phyloP scores from a whole-genome alignment of 2,888 invertebrate genomes.

The Drosophila dives region DNA sequence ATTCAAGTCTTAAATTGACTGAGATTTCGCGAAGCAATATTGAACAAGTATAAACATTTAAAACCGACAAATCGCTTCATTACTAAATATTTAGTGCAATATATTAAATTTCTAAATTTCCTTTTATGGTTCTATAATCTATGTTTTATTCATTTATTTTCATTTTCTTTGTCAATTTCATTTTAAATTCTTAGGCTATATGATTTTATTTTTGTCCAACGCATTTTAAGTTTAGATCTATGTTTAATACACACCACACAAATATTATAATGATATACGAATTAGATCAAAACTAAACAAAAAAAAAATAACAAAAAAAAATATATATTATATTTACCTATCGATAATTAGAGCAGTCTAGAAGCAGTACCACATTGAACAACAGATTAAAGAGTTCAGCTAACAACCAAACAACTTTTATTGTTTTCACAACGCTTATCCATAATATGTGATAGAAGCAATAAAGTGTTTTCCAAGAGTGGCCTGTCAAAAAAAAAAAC shows the following conservation, averaged over 20 bases:
- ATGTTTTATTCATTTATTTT: constrained; percentile 21
- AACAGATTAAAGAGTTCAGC: constrained; percentile 64
- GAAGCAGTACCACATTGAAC: constrained; percentile 72
- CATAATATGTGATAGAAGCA: constrained; percentile 71
- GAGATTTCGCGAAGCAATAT: constrained; percentile 71
- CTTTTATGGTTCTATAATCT: constrained; percentile 21
- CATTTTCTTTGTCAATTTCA: constrained; percentile 15
- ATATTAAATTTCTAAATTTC: constrained; percentile 35
- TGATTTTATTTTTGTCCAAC: constrained; percentile 46
- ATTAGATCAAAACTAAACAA: constrained; percentile 61
- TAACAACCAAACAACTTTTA: constrained; percentile 76
- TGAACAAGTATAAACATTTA: constrained; percentile 52
- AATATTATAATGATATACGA: constrained; percentile 26
- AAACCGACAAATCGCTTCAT: constrained; percentile 9
- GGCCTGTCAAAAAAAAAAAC: constrained; percentile 69
- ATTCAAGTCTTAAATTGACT: constrained; percentile 67
- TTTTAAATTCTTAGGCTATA: constrained; percentile 35
- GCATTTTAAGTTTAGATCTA: constrained; percentile 33
- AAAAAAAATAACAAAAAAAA: constrained; percentile 24
- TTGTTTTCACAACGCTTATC: constrained; percentile 51
- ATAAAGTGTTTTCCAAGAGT: constrained; percentile 75
- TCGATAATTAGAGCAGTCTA: constrained; percentile 33
- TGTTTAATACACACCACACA: constrained; percentile 29
- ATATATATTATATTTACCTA: constrained; percentile 34
- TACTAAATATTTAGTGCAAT: constrained; percentile 46